A percentile compares a stretch with the other conserved stretches of the same genome.
Conservation (phyloP, 2,888 invertebrate species). For the Halocaridina rubra region DNA sequence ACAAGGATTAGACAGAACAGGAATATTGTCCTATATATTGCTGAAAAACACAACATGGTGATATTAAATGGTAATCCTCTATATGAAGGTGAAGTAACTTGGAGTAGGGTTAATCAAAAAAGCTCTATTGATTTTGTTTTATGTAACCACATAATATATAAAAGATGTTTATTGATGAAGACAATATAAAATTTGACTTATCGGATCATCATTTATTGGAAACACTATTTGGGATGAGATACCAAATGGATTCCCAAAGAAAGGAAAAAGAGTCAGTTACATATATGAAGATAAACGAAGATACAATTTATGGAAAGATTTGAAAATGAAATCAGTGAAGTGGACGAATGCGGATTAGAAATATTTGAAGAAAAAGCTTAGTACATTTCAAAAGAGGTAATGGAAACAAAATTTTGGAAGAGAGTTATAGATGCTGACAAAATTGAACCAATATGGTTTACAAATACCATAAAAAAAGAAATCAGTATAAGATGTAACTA, state of each 20-base stretch:
- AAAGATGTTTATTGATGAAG: not conserved
- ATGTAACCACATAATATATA: no score
- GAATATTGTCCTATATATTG: not conserved
- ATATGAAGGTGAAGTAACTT: not conserved
- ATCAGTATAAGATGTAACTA: not conserved
- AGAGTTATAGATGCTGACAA: not conserved
- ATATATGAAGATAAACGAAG: not conserved
- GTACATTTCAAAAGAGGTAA: not conserved
- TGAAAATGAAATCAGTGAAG: not conserved
- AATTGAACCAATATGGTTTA: not conserved
- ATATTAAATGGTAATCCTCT: not conserved
- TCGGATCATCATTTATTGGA: no score
- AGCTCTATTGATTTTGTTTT: not conserved
- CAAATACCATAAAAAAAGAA: not conserved
- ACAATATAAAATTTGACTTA: not conserved
- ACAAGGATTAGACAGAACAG: not conserved
- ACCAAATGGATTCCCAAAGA: not conserved
- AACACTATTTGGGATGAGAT: not conserved
- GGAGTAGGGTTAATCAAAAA: not conserved
- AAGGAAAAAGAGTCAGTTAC: not conserved
- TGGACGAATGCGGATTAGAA: not conserved
- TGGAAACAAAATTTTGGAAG: not conserved
- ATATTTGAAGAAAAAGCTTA: not conserved
- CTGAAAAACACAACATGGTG: not conserved
- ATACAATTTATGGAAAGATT: not conserved